These are phyloP conservation scores for Epizoanthus illoricatus DNA, from an alignment of 92 coral and sea anemone genomes.

Conservation along the genomic window DNA sequence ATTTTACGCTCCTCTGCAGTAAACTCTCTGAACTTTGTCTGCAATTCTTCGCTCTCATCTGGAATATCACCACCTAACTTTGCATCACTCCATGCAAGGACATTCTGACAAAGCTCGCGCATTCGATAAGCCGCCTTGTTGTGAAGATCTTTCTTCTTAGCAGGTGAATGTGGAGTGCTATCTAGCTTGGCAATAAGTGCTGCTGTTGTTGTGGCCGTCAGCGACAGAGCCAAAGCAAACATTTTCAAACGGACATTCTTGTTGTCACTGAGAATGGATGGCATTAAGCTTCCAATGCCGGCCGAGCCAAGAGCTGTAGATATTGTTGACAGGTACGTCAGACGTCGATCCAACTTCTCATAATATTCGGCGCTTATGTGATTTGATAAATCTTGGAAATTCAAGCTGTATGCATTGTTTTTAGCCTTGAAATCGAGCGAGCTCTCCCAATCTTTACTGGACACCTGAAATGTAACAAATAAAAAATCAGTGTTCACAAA, in stretches of 20 bases:
- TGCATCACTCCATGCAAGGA: conserved; percentile 1
- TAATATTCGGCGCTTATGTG: not conserved
- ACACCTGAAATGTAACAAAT: not conserved
- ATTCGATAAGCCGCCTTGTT: not conserved
- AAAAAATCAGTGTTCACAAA: too few relatives aligned
- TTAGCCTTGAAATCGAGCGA: not conserved
- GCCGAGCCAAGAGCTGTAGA: not conserved
- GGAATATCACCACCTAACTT: not conserved
- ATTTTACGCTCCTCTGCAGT: not conserved
- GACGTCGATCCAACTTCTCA: not conserved
- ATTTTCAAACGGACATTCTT: not conserved
- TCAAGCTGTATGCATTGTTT: not conserved
- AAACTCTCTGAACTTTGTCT: not conserved
- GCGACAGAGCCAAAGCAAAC: not conserved
- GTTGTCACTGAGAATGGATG: not conserved
- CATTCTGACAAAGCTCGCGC: not conserved
- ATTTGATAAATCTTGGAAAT: not conserved
- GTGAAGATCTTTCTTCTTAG: conserved; percentile 8
- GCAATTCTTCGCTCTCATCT: not conserved
- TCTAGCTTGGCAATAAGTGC: not conserved
- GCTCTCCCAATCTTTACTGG: not conserved
- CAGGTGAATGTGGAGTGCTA: not conserved
- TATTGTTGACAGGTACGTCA: not conserved
- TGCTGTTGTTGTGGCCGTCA: not conserved
- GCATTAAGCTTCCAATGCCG: not conserved